Percentiles rank a stretch among this genome's conserved stretches.
phyloP scores from a whole-genome alignment of 1,140 invertebrate genomes.

The Rhopalosiphum maidis region DNA sequence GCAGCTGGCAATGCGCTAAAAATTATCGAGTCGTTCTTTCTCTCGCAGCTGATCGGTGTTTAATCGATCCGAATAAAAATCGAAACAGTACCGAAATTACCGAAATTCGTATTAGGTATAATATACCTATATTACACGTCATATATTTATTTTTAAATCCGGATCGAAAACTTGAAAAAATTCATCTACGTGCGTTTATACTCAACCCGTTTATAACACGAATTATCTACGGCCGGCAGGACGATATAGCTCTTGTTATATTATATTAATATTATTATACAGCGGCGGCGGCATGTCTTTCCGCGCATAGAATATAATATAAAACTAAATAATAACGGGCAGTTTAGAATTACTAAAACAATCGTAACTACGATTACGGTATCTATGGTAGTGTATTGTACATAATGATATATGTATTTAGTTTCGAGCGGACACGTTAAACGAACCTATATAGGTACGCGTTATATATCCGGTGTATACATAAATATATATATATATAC shows the following conservation, averaged over 20 bases:
- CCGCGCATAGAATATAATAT: not conserved
- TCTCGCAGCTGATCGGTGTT: not conserved
- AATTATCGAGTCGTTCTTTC: not conserved
- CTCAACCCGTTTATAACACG: not conserved
- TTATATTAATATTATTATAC: no score
- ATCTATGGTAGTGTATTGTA: not conserved
- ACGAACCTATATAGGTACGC: not conserved
- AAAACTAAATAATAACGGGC: not conserved
- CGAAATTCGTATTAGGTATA: not conserved
- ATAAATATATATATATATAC: not conserved
- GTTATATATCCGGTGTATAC: not conserved
- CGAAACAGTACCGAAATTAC: not conserved
- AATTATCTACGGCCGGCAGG: not conserved
- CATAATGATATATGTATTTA: not conserved
- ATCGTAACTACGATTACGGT: conserved; percentile 19
- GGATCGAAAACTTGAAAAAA: not conserved
- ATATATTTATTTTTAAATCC: not conserved
- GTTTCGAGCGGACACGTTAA: not conserved
- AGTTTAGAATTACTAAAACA: conserved; percentile 20
- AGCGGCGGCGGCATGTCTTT: not conserved
- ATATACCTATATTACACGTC: not conserved
- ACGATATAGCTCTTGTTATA: not conserved
- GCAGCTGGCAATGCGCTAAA: not conserved
- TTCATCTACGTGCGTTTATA: not conserved
- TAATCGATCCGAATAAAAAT: not conserved